Percentiles rank a stretch among this genome's conserved stretches.
Evolutionary conservation across 2,113 vertebrate species (phyloP).

Genomic region (Lepus americanus): DNA sequence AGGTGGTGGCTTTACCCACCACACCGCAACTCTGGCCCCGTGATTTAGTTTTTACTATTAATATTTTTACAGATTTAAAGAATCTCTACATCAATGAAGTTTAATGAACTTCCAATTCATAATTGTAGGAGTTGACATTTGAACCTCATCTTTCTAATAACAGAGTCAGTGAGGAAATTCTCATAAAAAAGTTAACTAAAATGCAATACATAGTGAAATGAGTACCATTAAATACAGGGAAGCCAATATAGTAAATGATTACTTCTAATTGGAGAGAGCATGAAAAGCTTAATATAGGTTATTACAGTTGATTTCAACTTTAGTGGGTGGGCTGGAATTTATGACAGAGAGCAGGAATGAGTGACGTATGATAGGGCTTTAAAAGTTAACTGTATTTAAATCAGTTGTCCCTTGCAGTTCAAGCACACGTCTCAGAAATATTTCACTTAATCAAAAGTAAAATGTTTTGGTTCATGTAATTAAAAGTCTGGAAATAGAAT

Average conservation of each 20-base stretch:
- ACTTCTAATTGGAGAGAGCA: not conserved
- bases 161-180: slow-evolving; percentile 5
- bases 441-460: not conserved
- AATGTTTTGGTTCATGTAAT: not conserved
- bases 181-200: slow-evolving; percentile 21
- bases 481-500: not conserved
- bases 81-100: not conserved
- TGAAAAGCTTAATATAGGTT: slow-evolving; percentile 12
- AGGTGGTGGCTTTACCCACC: too few relatives aligned
- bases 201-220: not conserved
- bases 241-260: not conserved
- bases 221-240: not conserved
- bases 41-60: slow-evolving; percentile 34
- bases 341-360: not conserved
- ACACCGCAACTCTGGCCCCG: too few relatives aligned
- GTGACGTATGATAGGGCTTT: not conserved
- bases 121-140: slow-evolving; percentile 20
- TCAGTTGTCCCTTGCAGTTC: not conserved
- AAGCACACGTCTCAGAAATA: not conserved
- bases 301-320: slow-evolving; percentile 28
- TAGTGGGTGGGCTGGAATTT: not conserved
- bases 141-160: slow-evolving; percentile 29
- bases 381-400: not conserved
- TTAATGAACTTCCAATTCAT: slow-evolving; percentile 27
- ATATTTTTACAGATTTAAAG: not conserved